A percentile compares a stretch with the other conserved stretches of the same genome.
These are phyloP conservation scores for Labeo calbasu DNA, from an alignment of 2,797 vertebrate species.

Conservation along the genomic window DNA sequence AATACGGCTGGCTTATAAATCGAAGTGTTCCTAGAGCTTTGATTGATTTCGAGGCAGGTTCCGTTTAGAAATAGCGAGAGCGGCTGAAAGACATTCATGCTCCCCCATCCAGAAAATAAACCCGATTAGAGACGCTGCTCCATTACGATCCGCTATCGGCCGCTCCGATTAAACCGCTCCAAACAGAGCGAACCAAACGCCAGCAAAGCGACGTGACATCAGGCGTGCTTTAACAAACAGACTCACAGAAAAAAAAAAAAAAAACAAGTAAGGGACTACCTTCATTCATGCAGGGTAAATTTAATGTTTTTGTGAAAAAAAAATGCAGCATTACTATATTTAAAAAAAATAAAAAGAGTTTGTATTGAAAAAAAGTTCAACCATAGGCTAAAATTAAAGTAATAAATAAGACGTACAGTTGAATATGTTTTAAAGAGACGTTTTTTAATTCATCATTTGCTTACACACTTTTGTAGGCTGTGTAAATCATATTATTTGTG, in stretches of 20 bases:
- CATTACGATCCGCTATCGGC: constrained; percentile 63
- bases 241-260: neutral
- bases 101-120: constrained; percentile 82
- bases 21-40: constrained; percentile 52
- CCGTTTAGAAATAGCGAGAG: constrained; percentile 70
- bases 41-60: constrained; percentile 59
- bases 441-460: neutral
- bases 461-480: neutral
- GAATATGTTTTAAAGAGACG: neutral
- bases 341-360: neutral
- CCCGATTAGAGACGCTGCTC: constrained; percentile 72
- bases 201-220: constrained; percentile 47
- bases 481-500: neutral
- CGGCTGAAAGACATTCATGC: constrained; percentile 76
- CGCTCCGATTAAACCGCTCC: constrained; percentile 51
- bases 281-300: neutral
- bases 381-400: neutral
- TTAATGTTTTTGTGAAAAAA: neutral
- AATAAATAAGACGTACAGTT: neutral
- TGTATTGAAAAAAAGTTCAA: neutral
- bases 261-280: neutral
- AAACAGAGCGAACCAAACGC: constrained; percentile 45
- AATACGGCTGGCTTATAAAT: constrained; percentile 50
- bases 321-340: neutral
- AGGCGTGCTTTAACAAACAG: constrained; percentile 43